These are phyloP conservation scores for Meteorus sp. DNA, from an alignment of 1,140 invertebrate species.

Conservation along the genomic window DNA sequence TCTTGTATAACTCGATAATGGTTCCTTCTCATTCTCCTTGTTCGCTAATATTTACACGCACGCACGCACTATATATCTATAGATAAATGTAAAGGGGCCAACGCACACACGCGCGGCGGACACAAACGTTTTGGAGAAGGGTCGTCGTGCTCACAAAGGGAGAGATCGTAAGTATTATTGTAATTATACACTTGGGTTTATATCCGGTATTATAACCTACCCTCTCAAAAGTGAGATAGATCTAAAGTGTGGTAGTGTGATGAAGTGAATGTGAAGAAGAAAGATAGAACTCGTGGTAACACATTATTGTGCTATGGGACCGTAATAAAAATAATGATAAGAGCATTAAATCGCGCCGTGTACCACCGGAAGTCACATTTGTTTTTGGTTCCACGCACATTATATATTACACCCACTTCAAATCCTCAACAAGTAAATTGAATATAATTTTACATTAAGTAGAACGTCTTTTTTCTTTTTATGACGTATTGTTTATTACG, in stretches of 20 bases:
- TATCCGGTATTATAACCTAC: slow-evolving; percentile 47
- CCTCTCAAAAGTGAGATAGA: slow-evolving; percentile 10
- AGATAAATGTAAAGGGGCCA: neutral
- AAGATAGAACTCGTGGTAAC: slow-evolving; percentile 51
- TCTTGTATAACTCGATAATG: neutral
- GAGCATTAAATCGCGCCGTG: slow-evolving; percentile 51
- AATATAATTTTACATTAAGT: neutral
- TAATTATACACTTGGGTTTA: slow-evolving; percentile 60
- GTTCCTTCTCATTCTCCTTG: neutral
- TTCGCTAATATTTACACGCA: slow-evolving; percentile 6
- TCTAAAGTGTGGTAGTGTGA: slow-evolving; percentile 37
- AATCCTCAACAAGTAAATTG: neutral
- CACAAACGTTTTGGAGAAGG: slow-evolving; percentile 9
- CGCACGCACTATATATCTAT: neutral
- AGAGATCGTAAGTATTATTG: slow-evolving; percentile 54
- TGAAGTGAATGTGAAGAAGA: slow-evolving; percentile 58
- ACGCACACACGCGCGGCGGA: neutral
- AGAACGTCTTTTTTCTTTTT: neutral
- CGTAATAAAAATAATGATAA: slow-evolving; percentile 58
- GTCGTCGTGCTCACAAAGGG: slow-evolving; percentile 23
- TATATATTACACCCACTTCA: neutral
- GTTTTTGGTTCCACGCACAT: slow-evolving; percentile 1
- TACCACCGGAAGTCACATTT: slow-evolving; percentile 40
- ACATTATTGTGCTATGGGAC: slow-evolving; percentile 32
- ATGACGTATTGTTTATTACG: no score